phyloP scores from a whole-genome alignment of 2,888 invertebrate species.

The Drosophila vallismaia region DNA sequence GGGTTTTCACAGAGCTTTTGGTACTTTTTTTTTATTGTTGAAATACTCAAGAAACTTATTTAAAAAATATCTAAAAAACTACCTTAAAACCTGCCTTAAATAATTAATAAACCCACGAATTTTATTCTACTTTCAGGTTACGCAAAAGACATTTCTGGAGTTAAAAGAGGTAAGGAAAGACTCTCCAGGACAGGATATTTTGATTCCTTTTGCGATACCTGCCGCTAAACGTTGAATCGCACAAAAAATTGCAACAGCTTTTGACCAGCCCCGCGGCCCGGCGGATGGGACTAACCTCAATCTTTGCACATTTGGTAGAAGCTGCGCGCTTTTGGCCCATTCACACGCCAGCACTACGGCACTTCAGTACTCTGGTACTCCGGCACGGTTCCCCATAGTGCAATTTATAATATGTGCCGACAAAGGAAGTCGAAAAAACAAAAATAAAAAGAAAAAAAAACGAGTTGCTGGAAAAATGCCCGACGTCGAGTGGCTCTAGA shows the following conservation, averaged over 20 bases:
- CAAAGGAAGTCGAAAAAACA: constrained; percentile 33
- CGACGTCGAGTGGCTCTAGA: constrained; percentile 43
- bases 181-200: neutral
- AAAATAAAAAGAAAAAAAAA: constrained; percentile 12
- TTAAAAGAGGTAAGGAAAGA: constrained; percentile 83
- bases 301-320: constrained; percentile 39
- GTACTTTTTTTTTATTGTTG: too few species aligned
- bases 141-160: constrained; percentile 84
- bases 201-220: neutral
- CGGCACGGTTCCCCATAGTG: constrained; percentile 60
- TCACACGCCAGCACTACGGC: constrained; percentile 72
- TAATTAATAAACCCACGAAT: constrained; percentile 36
- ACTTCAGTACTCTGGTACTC: constrained; percentile 44
- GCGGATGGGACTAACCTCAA: constrained; percentile 51
- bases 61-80: constrained; percentile 21
- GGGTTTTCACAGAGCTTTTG: constrained; percentile 24
- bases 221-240: constrained; percentile 1
- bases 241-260: constrained; percentile 3
- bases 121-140: constrained; percentile 85
- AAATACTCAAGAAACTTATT: constrained; percentile 36
- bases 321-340: constrained; percentile 54
- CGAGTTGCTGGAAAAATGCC: constrained; percentile 26
- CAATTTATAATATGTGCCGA: constrained; percentile 71
- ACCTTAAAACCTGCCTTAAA: constrained; percentile 24
- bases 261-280: neutral